These are phyloP conservation scores for Perdix hodgsoniae DNA, from an alignment of 2,797 vertebrate genomes.

Conservation along the genomic window DNA sequence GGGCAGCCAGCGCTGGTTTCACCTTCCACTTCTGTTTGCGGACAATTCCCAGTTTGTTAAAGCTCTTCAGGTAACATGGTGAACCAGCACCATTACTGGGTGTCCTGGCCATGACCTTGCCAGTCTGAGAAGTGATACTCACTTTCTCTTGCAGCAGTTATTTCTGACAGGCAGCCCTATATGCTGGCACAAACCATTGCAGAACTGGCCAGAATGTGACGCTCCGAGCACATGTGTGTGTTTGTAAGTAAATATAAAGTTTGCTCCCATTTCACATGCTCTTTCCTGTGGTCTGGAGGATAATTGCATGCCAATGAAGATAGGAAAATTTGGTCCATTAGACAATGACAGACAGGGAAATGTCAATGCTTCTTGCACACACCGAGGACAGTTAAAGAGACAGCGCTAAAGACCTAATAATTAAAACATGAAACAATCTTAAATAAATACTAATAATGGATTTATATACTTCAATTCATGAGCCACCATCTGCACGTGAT, in stretches of 20 bases:
- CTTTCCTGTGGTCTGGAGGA: background rate
- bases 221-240: background rate
- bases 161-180: background rate
- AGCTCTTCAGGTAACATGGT: background rate
- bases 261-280: background rate
- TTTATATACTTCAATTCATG: background rate
- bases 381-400: background rate
- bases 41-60: background rate
- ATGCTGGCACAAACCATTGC: background rate
- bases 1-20: background rate
- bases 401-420: background rate
- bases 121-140: background rate
- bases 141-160: background rate
- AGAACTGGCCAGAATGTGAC: background rate
- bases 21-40: background rate
- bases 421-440: background rate
- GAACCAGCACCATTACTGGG: background rate
- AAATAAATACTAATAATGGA: background rate
- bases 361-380: background rate
- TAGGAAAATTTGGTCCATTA: background rate
- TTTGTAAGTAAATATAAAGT: background rate
- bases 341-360: background rate
- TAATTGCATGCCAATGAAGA: background rate
- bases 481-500: background rate
- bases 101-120: conserved; percentile 3